phyloP scores from a whole-genome alignment of 2,113 vertebrate species.

The Rissa tridactyla region DNA sequence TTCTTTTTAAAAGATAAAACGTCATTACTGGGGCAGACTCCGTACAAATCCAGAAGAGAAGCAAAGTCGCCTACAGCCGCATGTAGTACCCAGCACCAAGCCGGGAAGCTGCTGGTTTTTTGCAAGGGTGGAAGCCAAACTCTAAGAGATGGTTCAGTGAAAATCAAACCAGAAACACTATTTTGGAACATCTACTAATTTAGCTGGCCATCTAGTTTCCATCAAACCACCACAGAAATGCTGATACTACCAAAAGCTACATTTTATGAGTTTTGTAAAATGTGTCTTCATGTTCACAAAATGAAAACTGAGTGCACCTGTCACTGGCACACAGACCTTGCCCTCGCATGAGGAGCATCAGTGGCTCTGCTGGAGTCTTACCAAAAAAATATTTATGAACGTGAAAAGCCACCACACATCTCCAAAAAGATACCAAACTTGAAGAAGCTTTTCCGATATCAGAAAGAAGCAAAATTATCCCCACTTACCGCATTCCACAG shows the following conservation, averaged over 20 bases:
- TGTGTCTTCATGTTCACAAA: background rate
- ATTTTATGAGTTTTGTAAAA: background rate
- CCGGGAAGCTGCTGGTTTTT: background rate
- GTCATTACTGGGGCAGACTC: background rate
- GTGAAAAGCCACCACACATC: background rate
- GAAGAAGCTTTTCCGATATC: background rate
- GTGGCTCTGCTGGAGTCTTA: background rate
- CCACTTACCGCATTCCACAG: background rate
- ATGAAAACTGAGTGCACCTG: background rate
- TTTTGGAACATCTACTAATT: background rate
- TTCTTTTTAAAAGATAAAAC: background rate
- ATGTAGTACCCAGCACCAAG: fast-evolving
- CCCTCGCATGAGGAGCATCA: background rate
- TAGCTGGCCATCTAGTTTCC: background rate
- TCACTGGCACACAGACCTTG: background rate
- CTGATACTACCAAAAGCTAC: background rate
- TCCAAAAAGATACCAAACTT: background rate
- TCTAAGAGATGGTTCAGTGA: background rate
- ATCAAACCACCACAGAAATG: background rate
- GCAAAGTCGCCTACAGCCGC: background rate
- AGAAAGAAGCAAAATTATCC: background rate
- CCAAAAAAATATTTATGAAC: background rate
- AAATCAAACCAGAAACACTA: background rate
- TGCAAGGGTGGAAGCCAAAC: background rate
- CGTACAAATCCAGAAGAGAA: background rate